Base-by-base conservation (phyloP, 2,888 invertebrate genomes). In the Ellobium chinense region DNA sequence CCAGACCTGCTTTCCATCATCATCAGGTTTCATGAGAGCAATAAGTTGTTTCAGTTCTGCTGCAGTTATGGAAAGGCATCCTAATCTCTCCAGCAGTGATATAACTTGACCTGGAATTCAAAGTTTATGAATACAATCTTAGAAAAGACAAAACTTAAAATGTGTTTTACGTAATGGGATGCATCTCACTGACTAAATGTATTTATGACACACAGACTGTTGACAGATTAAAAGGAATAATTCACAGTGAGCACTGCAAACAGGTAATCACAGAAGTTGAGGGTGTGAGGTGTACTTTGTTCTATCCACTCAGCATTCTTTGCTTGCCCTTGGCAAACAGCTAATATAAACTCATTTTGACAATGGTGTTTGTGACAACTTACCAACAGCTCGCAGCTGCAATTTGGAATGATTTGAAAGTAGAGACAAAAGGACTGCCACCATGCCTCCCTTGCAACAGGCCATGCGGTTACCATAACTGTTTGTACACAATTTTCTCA, bases 1-100 rank as follows among this genome's bases (percentile, higher is more conserved):
- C 9, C 81, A 82, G 39, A 93, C 93, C 88, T 91, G 91, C n/a
- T 90, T 87, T 60, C 91, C 90, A 56, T 90, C 90, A 63, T 93
- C 91, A 79, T 92, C 91, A 39, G 89, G 79, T 82, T 93, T 89
- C 62, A 94, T 88, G 24, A 94, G 89, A 68, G 92, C 90, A 83
- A 95, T 94, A 72, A 95, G 91, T 82, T 94, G 93, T 88, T 95
- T 95, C n/a, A 95, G 92, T 88, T 95, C 95, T 65, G 92, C 91
- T 0, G 95, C 93, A 37, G 93, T 93, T 81, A 95, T 94, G 80
- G 95, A 95, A 82, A 94, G 92, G 78, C 94, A 94, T 21, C 94
- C 94, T 12, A 95, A 91, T 78, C 93, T 93, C 90, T 95, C 95
- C 65, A 95, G 91, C 37, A 95, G 88, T 87, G 94, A 94, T 58